Conservation (phyloP, 1,140 invertebrate genomes). For the Brachionus angularis region DNA sequence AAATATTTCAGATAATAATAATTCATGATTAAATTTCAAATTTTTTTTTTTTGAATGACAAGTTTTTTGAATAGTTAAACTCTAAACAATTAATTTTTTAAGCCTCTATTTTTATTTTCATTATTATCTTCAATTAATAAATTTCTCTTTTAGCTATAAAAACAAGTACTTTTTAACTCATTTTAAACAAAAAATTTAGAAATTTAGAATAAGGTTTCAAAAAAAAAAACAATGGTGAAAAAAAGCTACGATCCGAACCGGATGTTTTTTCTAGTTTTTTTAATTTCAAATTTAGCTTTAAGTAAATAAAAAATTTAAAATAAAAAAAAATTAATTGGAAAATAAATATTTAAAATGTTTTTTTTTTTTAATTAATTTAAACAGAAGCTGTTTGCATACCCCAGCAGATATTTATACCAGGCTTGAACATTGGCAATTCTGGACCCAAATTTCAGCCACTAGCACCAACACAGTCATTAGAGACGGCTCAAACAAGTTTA, state of each 20-base stretch:
- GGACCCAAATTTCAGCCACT: not conserved
- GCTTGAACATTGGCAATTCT: constrained; percentile 4
- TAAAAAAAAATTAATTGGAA: not conserved
- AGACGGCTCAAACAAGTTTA: not conserved
- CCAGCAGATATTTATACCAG: constrained; percentile 42
- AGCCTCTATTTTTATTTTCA: too few species aligned
- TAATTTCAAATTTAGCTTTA: constrained; percentile 1
- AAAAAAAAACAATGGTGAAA: too few species aligned
- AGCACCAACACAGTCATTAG: not conserved
- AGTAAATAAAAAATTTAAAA: constrained; percentile 12
- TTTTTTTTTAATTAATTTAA: not conserved
- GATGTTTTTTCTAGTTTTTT: not conserved
- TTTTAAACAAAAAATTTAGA: too few species aligned
- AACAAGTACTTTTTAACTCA: too few species aligned
- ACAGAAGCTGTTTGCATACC: constrained; percentile 11
- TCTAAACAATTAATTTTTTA: too few species aligned
- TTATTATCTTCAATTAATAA: too few species aligned
- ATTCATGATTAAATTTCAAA: too few species aligned
- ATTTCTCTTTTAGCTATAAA: too few species aligned
- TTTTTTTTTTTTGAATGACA: too few species aligned
- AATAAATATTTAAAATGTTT: not conserved
- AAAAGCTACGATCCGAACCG: not conserved
- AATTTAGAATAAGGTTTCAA: too few species aligned
- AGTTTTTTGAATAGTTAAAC: too few species aligned
- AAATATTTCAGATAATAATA: too few species aligned